phyloP scores from a whole-genome alignment of 2,888 invertebrate species.

The Hofmannophila pseudospretella region DNA sequence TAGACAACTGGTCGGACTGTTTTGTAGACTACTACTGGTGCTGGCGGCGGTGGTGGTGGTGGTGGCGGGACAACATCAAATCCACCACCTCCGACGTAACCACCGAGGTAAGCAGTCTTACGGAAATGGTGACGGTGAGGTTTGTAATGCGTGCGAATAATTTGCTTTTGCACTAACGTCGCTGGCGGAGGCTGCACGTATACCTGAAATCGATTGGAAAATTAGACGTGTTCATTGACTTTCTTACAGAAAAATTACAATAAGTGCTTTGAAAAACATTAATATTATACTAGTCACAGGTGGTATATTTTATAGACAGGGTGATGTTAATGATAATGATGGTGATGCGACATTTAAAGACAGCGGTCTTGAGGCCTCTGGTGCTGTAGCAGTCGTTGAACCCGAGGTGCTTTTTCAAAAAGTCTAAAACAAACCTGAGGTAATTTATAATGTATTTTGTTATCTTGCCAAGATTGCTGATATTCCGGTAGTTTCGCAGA shows the following conservation, averaged over 20 bases:
- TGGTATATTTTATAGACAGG: background rate
- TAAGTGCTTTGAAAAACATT: background rate
- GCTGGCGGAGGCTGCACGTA: constrained; percentile 38
- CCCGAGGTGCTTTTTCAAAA: constrained; percentile 1
- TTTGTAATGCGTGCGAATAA: constrained; percentile 44
- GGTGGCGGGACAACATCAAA: constrained; percentile 24
- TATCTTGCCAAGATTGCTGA: constrained; percentile 23
- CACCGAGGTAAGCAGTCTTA: constrained; percentile 51
- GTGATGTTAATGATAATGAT: background rate
- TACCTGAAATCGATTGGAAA: constrained; percentile 42
- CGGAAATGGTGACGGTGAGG: constrained; percentile 47
- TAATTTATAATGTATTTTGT: constrained; percentile 20
- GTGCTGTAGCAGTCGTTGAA: constrained; percentile 21
- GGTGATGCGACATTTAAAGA: constrained; percentile 6
- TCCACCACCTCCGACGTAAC: constrained; percentile 42
- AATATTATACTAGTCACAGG: background rate
- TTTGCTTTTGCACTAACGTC: constrained; percentile 42
- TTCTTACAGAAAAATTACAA: background rate
- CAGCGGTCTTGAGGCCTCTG: constrained; percentile 40
- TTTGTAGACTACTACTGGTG: constrained; percentile 19
- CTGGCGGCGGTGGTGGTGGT: constrained; percentile 8
- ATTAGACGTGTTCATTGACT: background rate
- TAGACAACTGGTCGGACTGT: constrained; percentile 23
- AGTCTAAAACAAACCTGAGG: constrained; percentile 43
- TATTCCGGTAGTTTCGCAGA: constrained; percentile 23